These are phyloP conservation scores for Empidonax traillii DNA, from an alignment of 2,113 vertebrate genomes.

Conservation along the genomic window DNA sequence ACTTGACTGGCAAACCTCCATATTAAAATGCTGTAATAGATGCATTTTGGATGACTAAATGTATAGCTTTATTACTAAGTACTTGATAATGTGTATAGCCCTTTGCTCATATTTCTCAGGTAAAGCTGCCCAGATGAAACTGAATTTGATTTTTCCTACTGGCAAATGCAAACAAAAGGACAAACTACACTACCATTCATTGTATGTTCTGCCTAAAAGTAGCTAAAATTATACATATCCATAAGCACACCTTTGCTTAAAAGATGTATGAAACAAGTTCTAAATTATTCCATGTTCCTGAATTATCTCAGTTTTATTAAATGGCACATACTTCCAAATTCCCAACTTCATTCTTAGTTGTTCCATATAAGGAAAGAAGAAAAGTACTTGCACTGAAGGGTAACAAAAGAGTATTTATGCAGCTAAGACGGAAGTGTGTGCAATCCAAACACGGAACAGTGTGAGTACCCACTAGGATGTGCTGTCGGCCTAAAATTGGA, in stretches of 20 bases:
- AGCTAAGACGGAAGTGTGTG: not conserved
- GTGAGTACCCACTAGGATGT: slow-evolving; percentile 64
- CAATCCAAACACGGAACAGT: not conserved
- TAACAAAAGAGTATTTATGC: not conserved
- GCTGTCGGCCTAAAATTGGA: slow-evolving; percentile 64
- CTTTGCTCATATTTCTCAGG: not conserved
- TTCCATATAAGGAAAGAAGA: not conserved
- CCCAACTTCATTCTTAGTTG: not conserved
- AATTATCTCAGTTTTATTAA: not conserved
- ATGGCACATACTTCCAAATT: not conserved
- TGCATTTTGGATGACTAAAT: not conserved
- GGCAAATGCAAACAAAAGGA: not conserved
- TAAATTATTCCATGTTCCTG: not conserved
- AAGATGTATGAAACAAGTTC: not conserved
- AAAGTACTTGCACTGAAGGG: not conserved
- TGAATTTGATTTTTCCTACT: not conserved
- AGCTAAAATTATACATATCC: not conserved
- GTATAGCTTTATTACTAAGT: not conserved
- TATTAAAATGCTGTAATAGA: not conserved
- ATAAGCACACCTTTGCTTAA: not conserved
- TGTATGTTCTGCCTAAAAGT: not conserved
- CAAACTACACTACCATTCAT: not conserved
- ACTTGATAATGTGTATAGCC: not conserved
- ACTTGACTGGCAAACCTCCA: accelerated
- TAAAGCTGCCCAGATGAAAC: not conserved